Percentiles rank a stretch among this genome's conserved stretches.
Evolutionary conservation across 2,888 invertebrate species (phyloP).

Genomic region (Athripsodes cinereus): DNA sequence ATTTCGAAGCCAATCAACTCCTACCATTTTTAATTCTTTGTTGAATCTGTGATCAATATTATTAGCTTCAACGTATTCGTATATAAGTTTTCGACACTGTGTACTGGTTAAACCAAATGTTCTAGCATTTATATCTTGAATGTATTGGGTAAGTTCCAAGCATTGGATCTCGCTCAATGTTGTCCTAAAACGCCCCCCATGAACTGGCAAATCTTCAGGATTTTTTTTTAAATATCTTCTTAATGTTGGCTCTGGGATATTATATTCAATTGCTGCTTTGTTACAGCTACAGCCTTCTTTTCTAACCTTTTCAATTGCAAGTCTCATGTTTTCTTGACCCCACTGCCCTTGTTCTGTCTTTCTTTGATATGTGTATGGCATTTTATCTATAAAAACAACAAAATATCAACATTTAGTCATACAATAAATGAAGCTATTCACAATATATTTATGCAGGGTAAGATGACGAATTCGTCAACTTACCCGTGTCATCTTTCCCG

Average conservation of each 20-base stretch:
- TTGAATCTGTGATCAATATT: not conserved
- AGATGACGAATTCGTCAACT: not conserved
- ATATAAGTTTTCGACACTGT: not conserved
- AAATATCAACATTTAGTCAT: not conserved
- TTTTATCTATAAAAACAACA: not conserved
- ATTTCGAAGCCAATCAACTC: not conserved
- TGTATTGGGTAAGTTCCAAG: not conserved
- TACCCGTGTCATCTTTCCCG: not conserved
- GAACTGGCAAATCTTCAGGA: not conserved
- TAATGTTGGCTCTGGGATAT: not conserved
- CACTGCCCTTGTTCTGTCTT: not conserved
- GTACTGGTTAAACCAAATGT: not conserved
- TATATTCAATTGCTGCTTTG: not conserved
- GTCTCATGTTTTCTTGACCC: not conserved
- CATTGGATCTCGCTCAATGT: not conserved
- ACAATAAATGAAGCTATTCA: not conserved
- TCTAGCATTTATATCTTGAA: not conserved
- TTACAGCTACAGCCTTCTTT: not conserved
- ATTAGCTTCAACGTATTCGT: not conserved
- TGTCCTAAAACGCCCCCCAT: not conserved
- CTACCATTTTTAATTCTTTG: not conserved
- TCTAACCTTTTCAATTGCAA: not conserved
- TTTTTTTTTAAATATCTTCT: not conserved
- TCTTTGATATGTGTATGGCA: not conserved
- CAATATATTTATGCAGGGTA: not conserved